phyloP scores from a whole-genome alignment of 92 coral and sea anemone genomes.

The Phymanthus crucifer region DNA sequence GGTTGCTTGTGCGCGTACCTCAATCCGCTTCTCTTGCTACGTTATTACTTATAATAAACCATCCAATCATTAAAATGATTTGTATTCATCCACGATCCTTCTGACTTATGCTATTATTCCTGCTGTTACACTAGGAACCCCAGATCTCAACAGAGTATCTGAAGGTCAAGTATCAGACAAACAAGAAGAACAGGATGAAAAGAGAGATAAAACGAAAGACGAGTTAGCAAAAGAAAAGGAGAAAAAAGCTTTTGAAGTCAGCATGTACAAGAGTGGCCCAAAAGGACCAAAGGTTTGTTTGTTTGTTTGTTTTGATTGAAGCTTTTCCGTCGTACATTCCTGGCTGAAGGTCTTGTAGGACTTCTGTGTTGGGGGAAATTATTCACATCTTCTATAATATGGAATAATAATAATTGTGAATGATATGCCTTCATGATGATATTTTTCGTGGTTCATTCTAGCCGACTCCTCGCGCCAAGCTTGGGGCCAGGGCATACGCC shows the following conservation, averaged over 20 bases:
- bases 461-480: slow-evolving; percentile 83
- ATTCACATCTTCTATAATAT: no score
- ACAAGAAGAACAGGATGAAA: slow-evolving; percentile 61
- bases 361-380: no score
- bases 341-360: no score
- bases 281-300: slow-evolving; percentile 53
- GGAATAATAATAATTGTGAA: no score
- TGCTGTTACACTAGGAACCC: slow-evolving; percentile 33
- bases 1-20: background rate
- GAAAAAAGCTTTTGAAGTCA: slow-evolving; percentile 26
- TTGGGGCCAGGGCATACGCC: slow-evolving; percentile 87
- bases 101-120: background rate
- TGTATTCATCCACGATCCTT: background rate
- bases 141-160: slow-evolving; percentile 58
- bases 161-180: slow-evolving; percentile 39
- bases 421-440: background rate
- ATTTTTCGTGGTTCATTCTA: slow-evolving; percentile 1
- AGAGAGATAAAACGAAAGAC: slow-evolving; percentile 86
- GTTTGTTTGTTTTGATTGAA: background rate
- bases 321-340: no score
- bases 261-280: slow-evolving; percentile 31
- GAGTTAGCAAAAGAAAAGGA: slow-evolving; percentile 76
- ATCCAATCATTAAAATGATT: background rate
- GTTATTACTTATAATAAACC: background rate
- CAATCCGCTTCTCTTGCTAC: background rate